Base-by-base conservation (phyloP, 2,797 vertebrate species). In the Hippoglossus hippoglossus region DNA sequence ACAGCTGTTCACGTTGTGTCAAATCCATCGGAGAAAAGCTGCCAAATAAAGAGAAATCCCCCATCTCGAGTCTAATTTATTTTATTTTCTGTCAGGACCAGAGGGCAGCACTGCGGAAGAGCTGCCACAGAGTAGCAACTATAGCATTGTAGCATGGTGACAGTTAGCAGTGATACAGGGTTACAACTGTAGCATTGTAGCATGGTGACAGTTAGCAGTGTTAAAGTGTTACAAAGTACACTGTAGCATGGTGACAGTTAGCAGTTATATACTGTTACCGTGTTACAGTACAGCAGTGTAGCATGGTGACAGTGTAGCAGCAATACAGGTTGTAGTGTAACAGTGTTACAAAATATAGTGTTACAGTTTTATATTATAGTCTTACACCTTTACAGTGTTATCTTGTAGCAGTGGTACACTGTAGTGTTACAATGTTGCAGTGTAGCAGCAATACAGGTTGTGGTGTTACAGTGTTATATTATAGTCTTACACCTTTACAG, bases 61-160 rank as follows among this genome's bases (percentile, higher is more conserved):
- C 1, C 8, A 15, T 0, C 0, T 1, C 3, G 5, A 4, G 4
- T 71, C 0, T 21, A 46, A 36, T 70, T 22, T 2, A 9, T 87
- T 79, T 78, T 78, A n/a, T 3, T 1, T 0, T 52, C 87, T 89
- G 69, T 50, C 3, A 92, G 87, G 92, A 92, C 86, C 83, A 0
- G 1, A 2, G 2, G 18, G 52, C 39, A 39, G 65, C 56, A 55
- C 61, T 44, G 39, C 28, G 16, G 63, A 31, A 16, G 52, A 53
- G 50, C 59, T 34, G 36, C 50, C 36, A 21, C 44, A 22, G 12
- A 57, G 53, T 53, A 55, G 70, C 80, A 50, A 19, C 44, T 6
- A 55, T 53, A 56, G 18, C n/a, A 11, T 2, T 34, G 44, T 59
- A 31, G 28, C 47, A 36, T 15, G 1, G 3, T 50, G 24, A 52